Evolutionary conservation across 2,797 vertebrate genomes (phyloP).

Genomic region (Girardinus metallicus): DNA sequence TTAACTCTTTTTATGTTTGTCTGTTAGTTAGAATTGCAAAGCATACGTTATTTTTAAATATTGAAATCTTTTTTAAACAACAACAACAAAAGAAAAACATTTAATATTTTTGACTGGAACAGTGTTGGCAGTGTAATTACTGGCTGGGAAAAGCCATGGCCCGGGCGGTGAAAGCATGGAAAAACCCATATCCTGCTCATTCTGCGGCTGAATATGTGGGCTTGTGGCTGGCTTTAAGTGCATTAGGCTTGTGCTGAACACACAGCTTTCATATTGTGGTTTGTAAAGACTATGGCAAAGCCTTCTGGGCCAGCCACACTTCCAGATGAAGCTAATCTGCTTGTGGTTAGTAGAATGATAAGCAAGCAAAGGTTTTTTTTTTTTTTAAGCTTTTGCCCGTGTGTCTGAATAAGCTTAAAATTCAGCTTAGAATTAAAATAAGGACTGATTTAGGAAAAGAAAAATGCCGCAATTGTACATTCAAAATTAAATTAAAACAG

Average conservation of each 20-base stretch:
- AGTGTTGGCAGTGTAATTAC: constrained; percentile 80
- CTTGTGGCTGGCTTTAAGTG: constrained; percentile 84
- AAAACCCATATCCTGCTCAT: constrained; percentile 91
- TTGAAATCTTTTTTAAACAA: constrained; percentile 2
- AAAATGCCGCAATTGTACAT: background rate
- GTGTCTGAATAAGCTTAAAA: constrained; percentile 40
- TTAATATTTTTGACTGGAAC: constrained; percentile 68
- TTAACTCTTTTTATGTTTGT: background rate
- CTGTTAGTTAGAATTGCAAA: background rate
- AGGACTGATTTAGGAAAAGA: background rate
- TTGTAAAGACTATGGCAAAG: constrained; percentile 79
- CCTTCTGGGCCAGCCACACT: constrained; percentile 73
- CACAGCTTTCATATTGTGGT: constrained; percentile 84
- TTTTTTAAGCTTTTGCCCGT: constrained; percentile 44
- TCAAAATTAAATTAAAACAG: constrained; percentile 9
- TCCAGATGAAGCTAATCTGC: constrained; percentile 74
- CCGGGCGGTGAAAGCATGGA: constrained; percentile 87
- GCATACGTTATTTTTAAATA: background rate
- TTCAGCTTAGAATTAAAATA: constrained; percentile 10
- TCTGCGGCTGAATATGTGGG: constrained; percentile 75
- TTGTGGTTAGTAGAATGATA: constrained; percentile 70
- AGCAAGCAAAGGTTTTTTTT: constrained; percentile 49
- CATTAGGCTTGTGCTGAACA: constrained; percentile 84
- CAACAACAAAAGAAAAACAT: constrained; percentile 5
- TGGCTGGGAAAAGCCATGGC: constrained; percentile 88